Conservation (phyloP, 2,113 vertebrate species). For the Hydrolagus affinis region DNA sequence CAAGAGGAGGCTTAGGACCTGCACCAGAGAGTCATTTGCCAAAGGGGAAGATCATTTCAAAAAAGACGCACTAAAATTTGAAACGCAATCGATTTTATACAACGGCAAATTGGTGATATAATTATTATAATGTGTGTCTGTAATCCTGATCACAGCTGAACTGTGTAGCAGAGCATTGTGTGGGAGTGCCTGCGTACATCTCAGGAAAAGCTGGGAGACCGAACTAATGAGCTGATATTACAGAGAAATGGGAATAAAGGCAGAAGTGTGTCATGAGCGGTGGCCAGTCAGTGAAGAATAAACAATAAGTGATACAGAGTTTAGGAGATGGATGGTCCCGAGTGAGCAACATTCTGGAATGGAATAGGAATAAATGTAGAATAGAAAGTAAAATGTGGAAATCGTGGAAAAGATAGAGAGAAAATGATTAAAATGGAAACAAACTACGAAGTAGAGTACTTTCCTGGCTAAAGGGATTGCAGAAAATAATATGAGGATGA, state of each 20-base stretch:
- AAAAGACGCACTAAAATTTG: neutral
- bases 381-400: neutral
- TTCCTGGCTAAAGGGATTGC: neutral
- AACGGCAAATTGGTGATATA: no score
- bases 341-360: neutral
- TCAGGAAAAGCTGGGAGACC: neutral
- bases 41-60: neutral
- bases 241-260: neutral
- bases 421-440: neutral
- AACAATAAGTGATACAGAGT: no score
- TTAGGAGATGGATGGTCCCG: neutral
- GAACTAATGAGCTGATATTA: neutral
- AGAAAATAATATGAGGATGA: neutral
- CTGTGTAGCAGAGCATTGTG: neutral
- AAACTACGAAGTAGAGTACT: neutral
- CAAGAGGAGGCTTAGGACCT: no score
- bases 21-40: no score
- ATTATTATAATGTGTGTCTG: no score
- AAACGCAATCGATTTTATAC: no score
- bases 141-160: neutral
- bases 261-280: neutral
- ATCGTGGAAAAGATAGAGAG: neutral
- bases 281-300: no score
- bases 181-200: neutral
- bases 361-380: neutral